Conservation (phyloP, 2,113 vertebrate genomes). For the Condylura cristata region DNA sequence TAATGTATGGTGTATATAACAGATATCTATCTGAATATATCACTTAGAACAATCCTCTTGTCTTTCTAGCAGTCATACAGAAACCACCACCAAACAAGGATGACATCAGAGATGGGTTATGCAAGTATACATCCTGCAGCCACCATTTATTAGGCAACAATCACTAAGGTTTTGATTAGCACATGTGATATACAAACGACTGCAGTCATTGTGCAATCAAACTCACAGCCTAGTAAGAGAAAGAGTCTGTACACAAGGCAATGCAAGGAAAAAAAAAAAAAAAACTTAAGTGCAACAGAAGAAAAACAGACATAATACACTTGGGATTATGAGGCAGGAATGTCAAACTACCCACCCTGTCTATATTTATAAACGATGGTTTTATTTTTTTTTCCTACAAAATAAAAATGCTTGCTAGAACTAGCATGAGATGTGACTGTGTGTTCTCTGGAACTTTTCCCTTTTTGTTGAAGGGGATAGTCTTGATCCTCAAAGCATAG, state of each 20-base stretch:
- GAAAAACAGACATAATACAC: not conserved
- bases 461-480: constrained; percentile 29
- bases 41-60: not conserved
- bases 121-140: not conserved
- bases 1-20: not conserved
- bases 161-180: not conserved
- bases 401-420: not conserved
- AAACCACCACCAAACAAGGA: not conserved
- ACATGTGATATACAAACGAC: not conserved
- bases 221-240: not conserved
- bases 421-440: not conserved
- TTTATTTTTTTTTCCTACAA: constrained; percentile 38
- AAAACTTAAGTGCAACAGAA: not conserved
- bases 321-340: constrained; percentile 1
- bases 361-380: not conserved
- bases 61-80: not conserved
- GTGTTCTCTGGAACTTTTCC: not conserved
- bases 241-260: not conserved
- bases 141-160: not conserved
- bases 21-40: not conserved
- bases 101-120: not conserved
- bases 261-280: not conserved
- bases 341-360: not conserved
- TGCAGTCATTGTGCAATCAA: not conserved
- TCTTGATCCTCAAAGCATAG: constrained; percentile 41